Evolutionary conservation across 2,888 invertebrate genomes (phyloP), one percentile per base, ranked within the genome.

Genomic region (Allacma fusca): DNA sequence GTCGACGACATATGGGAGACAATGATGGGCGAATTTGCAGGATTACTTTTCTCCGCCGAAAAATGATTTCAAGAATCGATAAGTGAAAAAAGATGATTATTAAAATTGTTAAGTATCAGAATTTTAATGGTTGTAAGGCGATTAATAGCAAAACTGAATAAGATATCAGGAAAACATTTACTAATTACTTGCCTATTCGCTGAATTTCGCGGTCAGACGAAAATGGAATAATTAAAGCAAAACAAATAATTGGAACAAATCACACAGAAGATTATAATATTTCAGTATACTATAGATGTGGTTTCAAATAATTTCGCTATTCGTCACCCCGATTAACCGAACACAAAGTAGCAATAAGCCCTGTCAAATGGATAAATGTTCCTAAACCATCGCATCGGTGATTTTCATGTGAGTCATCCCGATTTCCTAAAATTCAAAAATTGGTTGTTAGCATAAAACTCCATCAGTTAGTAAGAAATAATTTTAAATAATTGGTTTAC

Each of bases 351-450:
- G 96, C 94, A 80, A 98, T 88, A 80, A 98, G 89, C 59, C 94
- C 96, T 4, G 96, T 93, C 88, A 98, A 90, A 89, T 99, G 98
- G 82, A 98, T 88, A 82, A 97, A 89, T 7, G 95, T 92, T 82
- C 91, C 91, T 19, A 95, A 89, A 26, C 98, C 98, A 87, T 96
- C n/a, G n/a, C n/a, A n/a, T n/a, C 95, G 0, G 94, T 92, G 77
- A 96, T 94, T 85, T 94, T 91, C 91, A 96, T 90, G 87, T 98
- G 97, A 1, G 95, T 93, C 59, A 92, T 87, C 16, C 96, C 98
- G 85, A 98, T 94, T 90, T 97, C 95, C 92, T 93, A 86, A 64
- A 87, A 87, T 67, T 70, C 34, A 71, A 67, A 62, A 75, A 76
- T 28, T 62, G n/a, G n/a, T n/a, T n/a, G n/a, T n/a, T n/a, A n/a